Percentiles rank a stretch among this genome's conserved stretches.
Evolutionary conservation across 2,888 invertebrate species (phyloP).

Genomic region (Chymomyza procnemis): DNA sequence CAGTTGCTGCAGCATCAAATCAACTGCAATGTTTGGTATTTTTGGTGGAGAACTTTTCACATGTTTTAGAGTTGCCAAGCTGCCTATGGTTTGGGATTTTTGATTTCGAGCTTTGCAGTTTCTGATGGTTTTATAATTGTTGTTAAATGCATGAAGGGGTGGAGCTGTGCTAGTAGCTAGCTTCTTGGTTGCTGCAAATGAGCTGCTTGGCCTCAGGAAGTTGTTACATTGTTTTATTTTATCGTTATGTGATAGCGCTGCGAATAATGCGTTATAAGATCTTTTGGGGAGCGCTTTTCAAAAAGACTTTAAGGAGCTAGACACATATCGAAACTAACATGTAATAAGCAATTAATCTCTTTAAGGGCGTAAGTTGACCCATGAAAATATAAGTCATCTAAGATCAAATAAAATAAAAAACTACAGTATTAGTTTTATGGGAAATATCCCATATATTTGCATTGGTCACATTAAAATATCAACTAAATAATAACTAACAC

Average conservation of each 20-base stretch:
- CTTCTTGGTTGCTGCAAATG: neutral
- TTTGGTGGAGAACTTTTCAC: conserved; percentile 11
- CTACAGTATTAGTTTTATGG: too few species aligned
- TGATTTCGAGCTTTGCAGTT: neutral
- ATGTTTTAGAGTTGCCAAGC: conserved; percentile 5
- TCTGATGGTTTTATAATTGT: neutral
- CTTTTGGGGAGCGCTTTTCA: too few species aligned
- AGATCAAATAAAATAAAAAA: too few species aligned
- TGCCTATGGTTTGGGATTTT: conserved; percentile 28
- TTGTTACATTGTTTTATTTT: too few species aligned
- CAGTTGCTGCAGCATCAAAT: conserved; percentile 12
- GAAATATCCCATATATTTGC: neutral
- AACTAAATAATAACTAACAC: neutral
- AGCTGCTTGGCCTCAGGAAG: neutral
- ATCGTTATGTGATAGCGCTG: too few species aligned
- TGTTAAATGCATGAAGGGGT: neutral
- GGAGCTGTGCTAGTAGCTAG: neutral
- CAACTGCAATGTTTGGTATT: conserved; percentile 50
- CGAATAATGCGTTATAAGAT: too few species aligned
- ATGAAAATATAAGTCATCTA: too few species aligned
- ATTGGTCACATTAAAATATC: neutral
- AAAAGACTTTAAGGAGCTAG: too few species aligned
- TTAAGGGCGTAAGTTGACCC: too few species aligned
- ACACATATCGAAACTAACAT: too few species aligned
- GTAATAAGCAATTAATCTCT: too few species aligned